Conservation (phyloP, 64 coral and sea anemone genomes). For the Porites australiensis region DNA sequence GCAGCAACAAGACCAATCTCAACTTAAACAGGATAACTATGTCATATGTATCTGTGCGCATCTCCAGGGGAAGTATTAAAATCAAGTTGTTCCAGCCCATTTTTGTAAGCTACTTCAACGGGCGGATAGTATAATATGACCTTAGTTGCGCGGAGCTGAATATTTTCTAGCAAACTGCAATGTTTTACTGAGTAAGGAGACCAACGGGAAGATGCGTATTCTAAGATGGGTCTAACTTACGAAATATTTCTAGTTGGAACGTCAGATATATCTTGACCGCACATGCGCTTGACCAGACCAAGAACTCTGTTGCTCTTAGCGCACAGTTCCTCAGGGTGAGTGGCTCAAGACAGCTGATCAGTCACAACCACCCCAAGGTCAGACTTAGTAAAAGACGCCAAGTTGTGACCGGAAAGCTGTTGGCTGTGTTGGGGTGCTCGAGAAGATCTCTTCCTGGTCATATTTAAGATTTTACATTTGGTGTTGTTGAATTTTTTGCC, state of each 20-base stretch:
- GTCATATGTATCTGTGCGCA: constrained; percentile 16
- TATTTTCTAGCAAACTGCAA: constrained; percentile 52
- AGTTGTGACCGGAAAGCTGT: no score
- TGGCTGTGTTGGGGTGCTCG: no score
- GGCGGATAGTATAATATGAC: constrained; percentile 47
- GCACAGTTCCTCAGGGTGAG: not conserved
- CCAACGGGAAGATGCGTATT: constrained; percentile 67
- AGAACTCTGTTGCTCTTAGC: constrained; percentile 29
- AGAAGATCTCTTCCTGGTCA: no score
- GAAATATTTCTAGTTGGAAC: constrained; percentile 39
- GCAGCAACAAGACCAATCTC: not conserved
- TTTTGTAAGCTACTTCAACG: not conserved
- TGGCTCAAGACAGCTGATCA: no score
- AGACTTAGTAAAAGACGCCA: no score
- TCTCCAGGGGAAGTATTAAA: constrained; percentile 45
- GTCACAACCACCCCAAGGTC: no score
- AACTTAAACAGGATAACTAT: constrained; percentile 12
- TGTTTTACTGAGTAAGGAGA: constrained; percentile 69
- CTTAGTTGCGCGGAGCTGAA: constrained; percentile 68
- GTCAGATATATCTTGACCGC: constrained; percentile 42
- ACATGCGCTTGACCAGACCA: constrained; percentile 21
- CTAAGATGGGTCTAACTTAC: constrained; percentile 71
- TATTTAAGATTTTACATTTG: no score
- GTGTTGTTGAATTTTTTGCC: no score
- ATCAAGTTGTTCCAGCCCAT: constrained; percentile 12